Evolutionary conservation across 1,140 invertebrate genomes (phyloP).

Genomic region (Thaumetopoea pityocampa): DNA sequence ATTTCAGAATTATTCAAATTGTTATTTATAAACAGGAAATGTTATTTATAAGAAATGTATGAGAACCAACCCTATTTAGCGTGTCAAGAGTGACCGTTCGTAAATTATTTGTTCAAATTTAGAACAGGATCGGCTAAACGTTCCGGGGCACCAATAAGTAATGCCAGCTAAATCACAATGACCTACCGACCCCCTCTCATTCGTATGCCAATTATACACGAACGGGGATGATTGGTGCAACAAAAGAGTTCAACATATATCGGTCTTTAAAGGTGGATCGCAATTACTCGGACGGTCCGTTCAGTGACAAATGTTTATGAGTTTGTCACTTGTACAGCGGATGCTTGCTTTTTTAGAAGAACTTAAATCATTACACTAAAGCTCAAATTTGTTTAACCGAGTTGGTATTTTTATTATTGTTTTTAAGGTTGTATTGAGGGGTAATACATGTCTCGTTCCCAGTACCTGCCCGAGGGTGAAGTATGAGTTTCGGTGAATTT

Average conservation of each 20-base stretch:
- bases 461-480: slow-evolving; percentile 28
- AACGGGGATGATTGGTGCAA: slow-evolving; percentile 2
- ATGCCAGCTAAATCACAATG: slow-evolving; percentile 41
- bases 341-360: no score
- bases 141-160: slow-evolving; percentile 70
- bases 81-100: slow-evolving; percentile 61
- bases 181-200: slow-evolving; percentile 12
- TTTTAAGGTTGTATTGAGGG: slow-evolving; percentile 6
- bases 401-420: no score
- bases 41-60: slow-evolving; percentile 1
- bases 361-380: no score
- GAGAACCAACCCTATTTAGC: slow-evolving; percentile 41
- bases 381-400: no score
- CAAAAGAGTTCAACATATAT: slow-evolving; percentile 24
- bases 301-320: slow-evolving; percentile 72
- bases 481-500: slow-evolving; percentile 18
- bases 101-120: slow-evolving; percentile 74
- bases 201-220: neutral
- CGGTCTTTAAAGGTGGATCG: slow-evolving; percentile 45
- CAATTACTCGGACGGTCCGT: slow-evolving; percentile 53
- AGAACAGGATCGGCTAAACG: slow-evolving; percentile 67
- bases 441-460: slow-evolving; percentile 3
- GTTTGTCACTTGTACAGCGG: slow-evolving; percentile 69
- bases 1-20: no score
- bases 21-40: neutral